phyloP scores from a whole-genome alignment of 2,888 invertebrate species.

The Patella pellucida region DNA sequence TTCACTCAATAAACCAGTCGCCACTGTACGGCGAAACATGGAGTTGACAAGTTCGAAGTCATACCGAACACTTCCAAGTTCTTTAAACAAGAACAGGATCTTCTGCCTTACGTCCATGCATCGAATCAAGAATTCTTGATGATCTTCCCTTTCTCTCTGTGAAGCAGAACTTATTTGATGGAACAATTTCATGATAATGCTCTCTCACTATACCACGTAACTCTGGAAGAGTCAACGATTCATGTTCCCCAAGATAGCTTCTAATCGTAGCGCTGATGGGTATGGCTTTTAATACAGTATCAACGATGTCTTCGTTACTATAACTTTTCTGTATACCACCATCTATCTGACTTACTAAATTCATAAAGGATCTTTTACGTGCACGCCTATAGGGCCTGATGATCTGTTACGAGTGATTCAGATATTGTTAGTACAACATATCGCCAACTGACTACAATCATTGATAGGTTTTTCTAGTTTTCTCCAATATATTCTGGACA shows the following conservation, averaged over 20 bases:
- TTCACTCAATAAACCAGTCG: background rate
- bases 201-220: no score
- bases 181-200: background rate
- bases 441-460: no score
- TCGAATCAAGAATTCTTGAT: background rate
- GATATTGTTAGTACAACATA: no score
- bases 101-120: background rate
- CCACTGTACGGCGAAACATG: background rate
- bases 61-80: background rate
- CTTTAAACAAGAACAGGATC: background rate
- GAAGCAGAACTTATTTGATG: background rate
- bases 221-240: no score
- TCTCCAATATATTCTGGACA: no score
- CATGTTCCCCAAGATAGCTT: background rate
- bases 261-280: background rate
- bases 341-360: background rate
- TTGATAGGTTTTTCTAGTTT: no score
- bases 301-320: background rate
- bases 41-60: background rate
- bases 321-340: background rate
- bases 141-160: background rate
- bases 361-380: background rate
- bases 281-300: constrained; percentile 7
- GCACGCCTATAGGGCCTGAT: no score
- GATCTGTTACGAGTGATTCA: no score